phyloP scores from a whole-genome alignment of 1,140 invertebrate species.

The Parapsyche elsis region DNA sequence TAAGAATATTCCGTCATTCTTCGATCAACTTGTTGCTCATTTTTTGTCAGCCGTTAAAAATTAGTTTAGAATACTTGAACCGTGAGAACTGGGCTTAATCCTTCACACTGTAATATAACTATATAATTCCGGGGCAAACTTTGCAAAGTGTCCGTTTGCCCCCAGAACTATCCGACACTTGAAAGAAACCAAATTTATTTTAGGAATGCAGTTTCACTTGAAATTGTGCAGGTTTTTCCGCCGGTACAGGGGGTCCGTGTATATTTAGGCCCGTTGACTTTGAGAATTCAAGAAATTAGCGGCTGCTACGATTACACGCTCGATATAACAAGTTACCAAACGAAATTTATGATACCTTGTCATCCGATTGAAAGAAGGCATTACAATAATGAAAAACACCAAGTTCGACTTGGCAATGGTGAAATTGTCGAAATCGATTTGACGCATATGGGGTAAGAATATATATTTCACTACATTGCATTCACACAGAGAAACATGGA shows the following conservation, averaged over 20 bases:
- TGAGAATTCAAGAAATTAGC: not conserved
- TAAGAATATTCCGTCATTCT: too few species aligned
- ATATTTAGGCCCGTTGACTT: not conserved
- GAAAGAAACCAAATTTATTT: too few species aligned
- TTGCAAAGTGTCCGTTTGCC: too few species aligned
- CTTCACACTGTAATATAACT: too few species aligned
- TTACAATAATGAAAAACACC: not conserved
- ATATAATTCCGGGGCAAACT: too few species aligned
- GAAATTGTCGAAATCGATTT: not conserved
- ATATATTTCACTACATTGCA: not conserved
- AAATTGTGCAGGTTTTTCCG: not conserved
- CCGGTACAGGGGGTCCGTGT: not conserved
- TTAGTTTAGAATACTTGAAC: too few species aligned
- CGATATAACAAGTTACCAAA: not conserved
- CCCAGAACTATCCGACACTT: too few species aligned
- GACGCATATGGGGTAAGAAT: not conserved
- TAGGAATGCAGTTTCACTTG: not conserved
- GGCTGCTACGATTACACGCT: not conserved
- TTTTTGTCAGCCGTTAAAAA: too few species aligned
- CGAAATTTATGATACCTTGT: not conserved
- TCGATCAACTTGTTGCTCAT: too few species aligned
- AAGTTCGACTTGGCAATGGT: not conserved
- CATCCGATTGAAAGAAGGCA: not conserved
- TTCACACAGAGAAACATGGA: not conserved
- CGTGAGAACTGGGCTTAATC: too few species aligned